Conservation (phyloP, 2,113 vertebrate species). For the Triplophysa tibetana region DNA sequence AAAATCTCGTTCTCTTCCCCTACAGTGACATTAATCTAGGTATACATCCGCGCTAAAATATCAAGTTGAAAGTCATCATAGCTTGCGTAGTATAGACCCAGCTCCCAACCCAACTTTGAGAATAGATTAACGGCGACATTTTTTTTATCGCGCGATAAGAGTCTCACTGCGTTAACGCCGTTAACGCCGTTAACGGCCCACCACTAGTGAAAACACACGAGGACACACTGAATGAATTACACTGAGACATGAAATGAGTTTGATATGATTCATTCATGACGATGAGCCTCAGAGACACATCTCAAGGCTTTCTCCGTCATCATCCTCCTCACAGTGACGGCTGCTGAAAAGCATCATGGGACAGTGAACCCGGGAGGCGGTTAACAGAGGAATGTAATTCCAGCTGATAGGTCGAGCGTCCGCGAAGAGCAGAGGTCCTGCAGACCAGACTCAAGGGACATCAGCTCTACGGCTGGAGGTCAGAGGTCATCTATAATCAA, state of each 20-base stretch:
- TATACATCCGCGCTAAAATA: no score
- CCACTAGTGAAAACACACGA: background rate
- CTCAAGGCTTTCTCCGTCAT: background rate
- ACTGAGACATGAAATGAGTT: conserved; percentile 9
- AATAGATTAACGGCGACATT: no score
- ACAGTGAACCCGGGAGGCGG: conserved; percentile 11
- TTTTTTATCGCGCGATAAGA: no score
- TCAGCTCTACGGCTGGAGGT: background rate
- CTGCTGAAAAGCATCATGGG: conserved; percentile 6
- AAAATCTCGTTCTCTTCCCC: no score
- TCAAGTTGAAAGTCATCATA: no score
- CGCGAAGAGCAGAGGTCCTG: background rate
- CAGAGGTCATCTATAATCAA: conserved; percentile 22
- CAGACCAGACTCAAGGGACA: conserved; percentile 19
- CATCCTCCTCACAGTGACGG: background rate
- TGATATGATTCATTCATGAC: background rate
- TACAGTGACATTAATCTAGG: no score
- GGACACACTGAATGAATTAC: background rate
- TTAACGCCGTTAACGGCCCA: no score
- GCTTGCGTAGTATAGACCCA: no score
- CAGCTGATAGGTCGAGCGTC: conserved; percentile 21
- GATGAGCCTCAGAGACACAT: background rate
- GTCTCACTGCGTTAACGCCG: no score
- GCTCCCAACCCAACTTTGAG: no score
- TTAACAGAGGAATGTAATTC: conserved; percentile 22